A percentile compares a stretch with the other conserved stretches of the same genome.
Conservation (phyloP, 2,888 invertebrate species). For the Junonia oenone region DNA sequence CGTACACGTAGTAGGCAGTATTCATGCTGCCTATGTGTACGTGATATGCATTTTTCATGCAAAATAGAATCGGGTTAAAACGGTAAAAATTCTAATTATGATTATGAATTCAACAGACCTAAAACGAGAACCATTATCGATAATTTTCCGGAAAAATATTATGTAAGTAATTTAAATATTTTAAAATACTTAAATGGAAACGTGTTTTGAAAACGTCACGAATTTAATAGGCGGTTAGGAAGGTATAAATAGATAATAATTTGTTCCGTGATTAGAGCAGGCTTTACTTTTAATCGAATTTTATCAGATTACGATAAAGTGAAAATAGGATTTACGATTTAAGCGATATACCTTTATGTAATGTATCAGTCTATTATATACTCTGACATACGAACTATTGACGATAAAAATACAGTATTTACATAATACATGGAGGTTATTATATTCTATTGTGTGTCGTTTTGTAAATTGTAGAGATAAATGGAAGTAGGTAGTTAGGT, state of each 20-base stretch:
- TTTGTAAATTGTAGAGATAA: too few relatives aligned
- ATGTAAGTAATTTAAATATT: background rate
- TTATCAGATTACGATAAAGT: background rate
- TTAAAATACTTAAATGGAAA: background rate
- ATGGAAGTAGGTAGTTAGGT: too few relatives aligned
- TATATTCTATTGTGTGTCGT: too few relatives aligned
- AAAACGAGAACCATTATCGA: background rate
- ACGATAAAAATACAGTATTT: too few relatives aligned
- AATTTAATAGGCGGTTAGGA: background rate
- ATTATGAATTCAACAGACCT: background rate
- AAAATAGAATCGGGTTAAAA: too few relatives aligned
- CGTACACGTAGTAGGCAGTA: too few relatives aligned
- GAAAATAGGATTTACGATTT: background rate
- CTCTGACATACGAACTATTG: too few relatives aligned
- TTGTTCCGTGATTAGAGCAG: background rate
- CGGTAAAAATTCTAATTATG: background rate
- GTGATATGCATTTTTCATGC: too few relatives aligned
- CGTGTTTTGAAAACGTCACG: background rate
- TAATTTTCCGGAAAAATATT: background rate
- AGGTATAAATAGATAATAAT: too few relatives aligned
- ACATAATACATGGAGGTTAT: too few relatives aligned
- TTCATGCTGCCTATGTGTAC: too few relatives aligned
- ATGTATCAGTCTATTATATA: background rate
- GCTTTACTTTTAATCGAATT: background rate
- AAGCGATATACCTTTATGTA: background rate